Base-by-base conservation (phyloP, 2,113 vertebrate species). In the Scortum barcoo region DNA sequence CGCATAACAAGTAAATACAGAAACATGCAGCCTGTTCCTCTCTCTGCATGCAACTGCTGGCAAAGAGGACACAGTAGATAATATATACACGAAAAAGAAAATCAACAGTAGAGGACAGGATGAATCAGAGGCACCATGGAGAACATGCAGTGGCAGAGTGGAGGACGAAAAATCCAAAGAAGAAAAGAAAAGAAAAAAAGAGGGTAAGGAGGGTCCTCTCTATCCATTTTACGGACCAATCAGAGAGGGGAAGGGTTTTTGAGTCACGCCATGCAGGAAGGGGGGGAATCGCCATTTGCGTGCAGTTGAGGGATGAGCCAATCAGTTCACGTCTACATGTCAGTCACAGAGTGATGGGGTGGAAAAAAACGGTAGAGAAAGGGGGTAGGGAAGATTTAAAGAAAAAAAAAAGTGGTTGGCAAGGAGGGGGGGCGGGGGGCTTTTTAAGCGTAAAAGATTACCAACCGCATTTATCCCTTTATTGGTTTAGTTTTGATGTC, bases 401-500 rank as follows among this genome's bases (percentile, higher is more conserved):
- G 72, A 74, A 86, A 91, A 36, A 91, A 36, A 80, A 88, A 83
- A 88, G 61, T 87, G 89, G 89, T 92, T 93, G 91, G 92, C 89
- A 92, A 89, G 94, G 96, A 96, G 94, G 83, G 87, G 83, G 57
- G 42, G n/a, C 94, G 96, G 96, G 96, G 97, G 96, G 95, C 40
- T 82, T 86, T 82, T 91, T 97, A 98, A 98, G 97, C 96, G 95
- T 97, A 97, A 97, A 91, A 93, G 96, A 97, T 97, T 99, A 99
- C 98, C 97, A 99, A 99, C 98, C 98, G 97, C 96, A 97, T 96
- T 98, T 98, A 97, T 95, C 98, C 98, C 91, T 89, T 89, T 91
- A 92, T 97, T 97, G 97, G 97, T 97, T 99, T 97, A 97, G 96
- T 98, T 97, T 98, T 97, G 96, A 97, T 96, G 97, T 99, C 97